A percentile compares a stretch with the other conserved stretches of the same genome.
Evolutionary conservation across 1,140 invertebrate genomes (phyloP).

Genomic region (Macrobrachium nipponense): DNA sequence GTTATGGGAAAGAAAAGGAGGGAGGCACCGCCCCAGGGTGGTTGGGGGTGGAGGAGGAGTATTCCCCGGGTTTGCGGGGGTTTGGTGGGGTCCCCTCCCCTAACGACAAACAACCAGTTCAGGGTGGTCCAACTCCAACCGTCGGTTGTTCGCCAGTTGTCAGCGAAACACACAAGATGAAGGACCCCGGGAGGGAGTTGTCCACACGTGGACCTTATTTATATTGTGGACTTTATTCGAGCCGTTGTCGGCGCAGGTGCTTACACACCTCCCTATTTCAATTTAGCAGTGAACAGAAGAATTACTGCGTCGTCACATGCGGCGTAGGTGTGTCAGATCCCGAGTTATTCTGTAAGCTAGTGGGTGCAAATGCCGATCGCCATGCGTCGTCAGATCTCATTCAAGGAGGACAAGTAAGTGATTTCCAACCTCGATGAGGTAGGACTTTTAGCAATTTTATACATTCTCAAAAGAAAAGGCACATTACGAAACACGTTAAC

Average conservation of each 20-base stretch:
- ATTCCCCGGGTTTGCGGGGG: too few relatives aligned
- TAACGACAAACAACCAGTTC: too few relatives aligned
- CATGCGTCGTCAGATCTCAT: conserved; percentile 81
- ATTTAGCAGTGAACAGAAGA: conserved; percentile 89
- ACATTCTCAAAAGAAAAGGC: not conserved
- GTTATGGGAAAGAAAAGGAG: too few relatives aligned
- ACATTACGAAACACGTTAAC: not conserved
- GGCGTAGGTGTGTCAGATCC: conserved; percentile 82
- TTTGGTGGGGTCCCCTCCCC: too few relatives aligned
- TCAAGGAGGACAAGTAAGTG: conserved; percentile 86
- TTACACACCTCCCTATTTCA: conserved; percentile 94
- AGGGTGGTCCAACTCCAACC: too few relatives aligned
- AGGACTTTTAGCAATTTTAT: too few relatives aligned
- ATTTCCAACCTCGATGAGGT: not conserved
- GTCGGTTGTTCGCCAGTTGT: too few relatives aligned
- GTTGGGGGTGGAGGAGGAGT: too few relatives aligned
- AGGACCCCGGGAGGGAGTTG: conserved; percentile 13
- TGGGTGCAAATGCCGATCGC: conserved; percentile 87
- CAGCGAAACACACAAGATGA: not conserved
- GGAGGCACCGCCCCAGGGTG: too few relatives aligned
- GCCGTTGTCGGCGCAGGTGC: conserved; percentile 67
- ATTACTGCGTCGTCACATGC: conserved; percentile 92
- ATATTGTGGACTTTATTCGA: not conserved
- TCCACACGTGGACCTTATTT: not conserved
- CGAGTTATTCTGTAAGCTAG: conserved; percentile 94